Evolutionary conservation across 2,797 vertebrate species (phyloP).

Genomic region (Betta splendens): DNA sequence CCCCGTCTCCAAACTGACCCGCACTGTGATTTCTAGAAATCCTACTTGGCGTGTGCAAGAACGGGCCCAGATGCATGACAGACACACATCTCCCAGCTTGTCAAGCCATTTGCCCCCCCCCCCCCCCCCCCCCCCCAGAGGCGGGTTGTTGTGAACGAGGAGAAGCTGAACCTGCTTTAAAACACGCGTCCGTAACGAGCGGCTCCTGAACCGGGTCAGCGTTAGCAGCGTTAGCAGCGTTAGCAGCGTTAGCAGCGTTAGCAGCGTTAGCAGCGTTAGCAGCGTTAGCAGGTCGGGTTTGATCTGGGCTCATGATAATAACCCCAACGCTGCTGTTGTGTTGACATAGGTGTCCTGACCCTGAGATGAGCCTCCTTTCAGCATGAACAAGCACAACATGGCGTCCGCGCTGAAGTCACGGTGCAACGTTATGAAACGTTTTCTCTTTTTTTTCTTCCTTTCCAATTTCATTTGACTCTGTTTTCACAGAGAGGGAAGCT

Average conservation of each 20-base stretch:
- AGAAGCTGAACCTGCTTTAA: constrained; percentile 18
- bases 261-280: no score
- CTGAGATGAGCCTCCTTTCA: constrained; percentile 37
- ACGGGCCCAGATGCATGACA: constrained; percentile 63
- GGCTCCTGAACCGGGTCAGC: constrained; percentile 5
- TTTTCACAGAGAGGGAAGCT: constrained; percentile 47
- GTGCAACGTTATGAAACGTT: constrained; percentile 58
- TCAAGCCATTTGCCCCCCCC: constrained; percentile 58
- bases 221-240: no score
- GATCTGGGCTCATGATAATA: constrained; percentile 42
- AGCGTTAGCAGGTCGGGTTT: constrained; percentile 14
- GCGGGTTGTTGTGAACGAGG: constrained; percentile 30
- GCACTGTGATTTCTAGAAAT: constrained; percentile 54
- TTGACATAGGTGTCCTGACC: constrained; percentile 43
- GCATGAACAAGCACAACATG: constrained; percentile 51
- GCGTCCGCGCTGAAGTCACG: constrained; percentile 17
- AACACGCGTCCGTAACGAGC: not conserved
- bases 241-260: no score
- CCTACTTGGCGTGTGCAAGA: constrained; percentile 48
- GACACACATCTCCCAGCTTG: constrained; percentile 54
- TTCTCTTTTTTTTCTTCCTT: no score
- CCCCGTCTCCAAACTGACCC: constrained; percentile 55
- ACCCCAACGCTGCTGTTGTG: constrained; percentile 14
- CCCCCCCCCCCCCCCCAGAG: constrained; percentile 31
- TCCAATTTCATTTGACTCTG: constrained; percentile 58